Base-by-base conservation (phyloP, 2,113 vertebrate genomes). In the Tachysurus fulvidraco region DNA sequence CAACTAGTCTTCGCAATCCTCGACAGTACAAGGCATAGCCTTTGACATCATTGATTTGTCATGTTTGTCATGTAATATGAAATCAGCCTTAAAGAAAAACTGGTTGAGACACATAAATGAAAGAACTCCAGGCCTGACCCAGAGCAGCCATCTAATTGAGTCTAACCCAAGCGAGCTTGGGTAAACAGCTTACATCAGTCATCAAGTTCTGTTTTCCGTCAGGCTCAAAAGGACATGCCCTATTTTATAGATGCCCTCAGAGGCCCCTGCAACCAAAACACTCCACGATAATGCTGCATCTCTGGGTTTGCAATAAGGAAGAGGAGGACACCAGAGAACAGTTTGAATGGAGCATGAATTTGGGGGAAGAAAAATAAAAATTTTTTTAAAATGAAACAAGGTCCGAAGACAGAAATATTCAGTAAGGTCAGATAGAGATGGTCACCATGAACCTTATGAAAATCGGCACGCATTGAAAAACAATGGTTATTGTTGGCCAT, bases 161-260 rank as follows among this genome's bases (percentile, higher is more conserved):
- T 62, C 83, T 54, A 88, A 87, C 74, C 88, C 76, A 81, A 88
- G 55, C 23, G 41, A 69, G 74, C 86, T 84, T 83, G 86, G 59
- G 85, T 81, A 81, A 89, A 85, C 85, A 88, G 78, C 73, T 82
- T 81, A 77, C 60, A 85, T 84, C 76, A 84, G 82, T 89, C 79
- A 88, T 79, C 52, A 9, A 76, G 83, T 64, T 87, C 89, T 71
- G 79, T 60, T 90, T 87, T 91, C 55, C 83, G 89, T 90, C 89
- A 85, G 71, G 83, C 85, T 14, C 46, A 13, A 19, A 71, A 67
- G 74, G 79, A 76, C 30, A 89, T 83, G 67, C 83, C 85, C 87
- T 73, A 71, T 87, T 88, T 85, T 85, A 65, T 88, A 86, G 17
- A 80, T 10, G 71, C 83, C 88, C 25, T 64, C 71, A n/a, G 28